Evolutionary conservation across 2,888 invertebrate genomes (phyloP).

Genomic region (Cantharis nigra): DNA sequence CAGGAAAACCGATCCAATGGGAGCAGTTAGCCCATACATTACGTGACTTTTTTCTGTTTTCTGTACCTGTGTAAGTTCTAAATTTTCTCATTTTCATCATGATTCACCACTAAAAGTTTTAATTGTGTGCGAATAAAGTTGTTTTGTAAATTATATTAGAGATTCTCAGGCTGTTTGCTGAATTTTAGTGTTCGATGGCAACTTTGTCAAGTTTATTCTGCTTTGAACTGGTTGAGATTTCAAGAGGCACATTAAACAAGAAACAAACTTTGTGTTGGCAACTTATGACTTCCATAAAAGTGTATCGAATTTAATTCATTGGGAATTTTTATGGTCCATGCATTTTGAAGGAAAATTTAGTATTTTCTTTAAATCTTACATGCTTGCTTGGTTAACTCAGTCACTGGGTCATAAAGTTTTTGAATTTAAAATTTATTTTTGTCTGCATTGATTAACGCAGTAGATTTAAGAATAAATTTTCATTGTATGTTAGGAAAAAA

Average conservation of each 20-base stretch:
- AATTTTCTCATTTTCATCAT: neutral
- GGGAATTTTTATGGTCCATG: neutral
- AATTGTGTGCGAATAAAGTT: neutral
- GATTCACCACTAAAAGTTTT: neutral
- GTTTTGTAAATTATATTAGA: neutral
- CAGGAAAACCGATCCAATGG: no score
- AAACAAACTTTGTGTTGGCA: neutral
- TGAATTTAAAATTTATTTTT: neutral
- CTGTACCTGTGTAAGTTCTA: neutral
- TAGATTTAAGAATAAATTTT: neutral
- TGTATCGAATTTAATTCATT: neutral
- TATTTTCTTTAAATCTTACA: neutral
- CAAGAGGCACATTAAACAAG: neutral
- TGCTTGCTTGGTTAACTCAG: neutral
- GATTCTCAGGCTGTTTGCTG: neutral
- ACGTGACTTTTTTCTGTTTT: neutral
- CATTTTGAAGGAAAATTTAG: neutral
- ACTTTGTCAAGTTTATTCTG: neutral
- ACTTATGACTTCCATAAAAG: neutral
- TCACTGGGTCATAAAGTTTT: neutral
- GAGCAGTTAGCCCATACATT: neutral
- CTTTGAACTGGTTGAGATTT: neutral
- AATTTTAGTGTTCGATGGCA: neutral
- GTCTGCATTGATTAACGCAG: neutral
- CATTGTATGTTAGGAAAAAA: conserved; percentile 2